phyloP scores from a whole-genome alignment of 2,888 invertebrate genomes.

The Eupithecia inturbata region DNA sequence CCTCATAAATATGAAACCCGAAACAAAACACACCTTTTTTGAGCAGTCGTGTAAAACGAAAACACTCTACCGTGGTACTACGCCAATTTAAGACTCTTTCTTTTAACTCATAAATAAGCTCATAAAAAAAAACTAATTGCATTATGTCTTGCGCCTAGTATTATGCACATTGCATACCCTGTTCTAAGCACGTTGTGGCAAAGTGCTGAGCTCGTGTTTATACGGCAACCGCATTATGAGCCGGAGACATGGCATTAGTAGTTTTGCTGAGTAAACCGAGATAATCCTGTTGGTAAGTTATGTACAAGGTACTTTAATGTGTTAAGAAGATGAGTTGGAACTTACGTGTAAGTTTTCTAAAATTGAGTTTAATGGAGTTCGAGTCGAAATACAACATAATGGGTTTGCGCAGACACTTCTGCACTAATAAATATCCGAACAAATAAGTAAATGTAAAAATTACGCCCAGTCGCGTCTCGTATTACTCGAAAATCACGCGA shows the following conservation, averaged over 20 bases:
- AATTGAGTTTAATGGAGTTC: neutral
- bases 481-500: too few relatives aligned
- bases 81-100: neutral
- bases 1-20: neutral
- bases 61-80: neutral
- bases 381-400: neutral
- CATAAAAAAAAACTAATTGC: neutral
- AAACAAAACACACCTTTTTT: neutral
- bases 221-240: conserved; percentile 11
- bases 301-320: neutral
- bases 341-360: neutral
- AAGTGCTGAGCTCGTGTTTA: conserved; percentile 4
- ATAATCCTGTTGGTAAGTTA: conserved; percentile 6
- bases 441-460: too few relatives aligned
- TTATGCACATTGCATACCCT: neutral
- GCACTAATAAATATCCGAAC: too few relatives aligned
- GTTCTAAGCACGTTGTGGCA: conserved; percentile 10
- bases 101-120: too few relatives aligned
- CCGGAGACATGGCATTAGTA: conserved; percentile 4
- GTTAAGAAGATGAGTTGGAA: neutral
- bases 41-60: neutral
- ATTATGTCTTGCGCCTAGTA: neutral
- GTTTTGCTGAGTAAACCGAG: conserved; percentile 16
- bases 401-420: too few relatives aligned
- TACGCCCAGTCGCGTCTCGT: too few relatives aligned